Evolutionary conservation across 2,888 invertebrate genomes (phyloP).

Genomic region (Cybosia mesomella): DNA sequence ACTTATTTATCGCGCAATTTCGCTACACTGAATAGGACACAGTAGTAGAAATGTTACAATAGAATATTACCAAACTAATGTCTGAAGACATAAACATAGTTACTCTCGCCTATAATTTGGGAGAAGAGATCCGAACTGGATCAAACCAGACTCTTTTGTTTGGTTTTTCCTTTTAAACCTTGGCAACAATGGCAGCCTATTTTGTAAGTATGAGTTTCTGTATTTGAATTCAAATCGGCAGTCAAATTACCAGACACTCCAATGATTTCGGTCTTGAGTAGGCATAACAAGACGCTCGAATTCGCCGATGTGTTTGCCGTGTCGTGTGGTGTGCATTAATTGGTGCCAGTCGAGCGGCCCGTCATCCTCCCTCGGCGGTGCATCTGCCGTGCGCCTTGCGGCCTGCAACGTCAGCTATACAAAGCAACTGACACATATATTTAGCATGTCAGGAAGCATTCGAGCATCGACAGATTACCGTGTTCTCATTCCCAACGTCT

Average conservation of each 20-base stretch:
- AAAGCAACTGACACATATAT: not conserved
- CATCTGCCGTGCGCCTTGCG: not conserved
- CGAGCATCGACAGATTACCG: not conserved
- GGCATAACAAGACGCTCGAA: not conserved
- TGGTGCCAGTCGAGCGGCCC: conserved; percentile 4
- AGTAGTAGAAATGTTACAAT: not conserved
- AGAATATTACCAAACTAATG: not conserved
- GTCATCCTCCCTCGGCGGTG: not conserved
- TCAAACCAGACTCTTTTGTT: not conserved
- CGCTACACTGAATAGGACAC: not conserved
- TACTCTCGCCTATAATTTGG: not conserved
- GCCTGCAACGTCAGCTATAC: not conserved
- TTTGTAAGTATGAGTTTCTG: no score
- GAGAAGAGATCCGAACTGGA: not conserved
- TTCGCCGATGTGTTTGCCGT: not conserved
- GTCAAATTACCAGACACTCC: not conserved
- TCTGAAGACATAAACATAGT: not conserved
- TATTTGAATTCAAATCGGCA: no score
- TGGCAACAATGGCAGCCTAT: not conserved
- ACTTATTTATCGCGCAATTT: conserved; percentile 9
- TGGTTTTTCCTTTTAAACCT: no score
- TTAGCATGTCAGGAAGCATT: not conserved
- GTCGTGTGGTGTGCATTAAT: conserved; percentile 1
- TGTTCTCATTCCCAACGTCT: not conserved
- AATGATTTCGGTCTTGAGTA: not conserved